Conservation (phyloP, 2,797 vertebrate species). For the Danionella dracula region DNA sequence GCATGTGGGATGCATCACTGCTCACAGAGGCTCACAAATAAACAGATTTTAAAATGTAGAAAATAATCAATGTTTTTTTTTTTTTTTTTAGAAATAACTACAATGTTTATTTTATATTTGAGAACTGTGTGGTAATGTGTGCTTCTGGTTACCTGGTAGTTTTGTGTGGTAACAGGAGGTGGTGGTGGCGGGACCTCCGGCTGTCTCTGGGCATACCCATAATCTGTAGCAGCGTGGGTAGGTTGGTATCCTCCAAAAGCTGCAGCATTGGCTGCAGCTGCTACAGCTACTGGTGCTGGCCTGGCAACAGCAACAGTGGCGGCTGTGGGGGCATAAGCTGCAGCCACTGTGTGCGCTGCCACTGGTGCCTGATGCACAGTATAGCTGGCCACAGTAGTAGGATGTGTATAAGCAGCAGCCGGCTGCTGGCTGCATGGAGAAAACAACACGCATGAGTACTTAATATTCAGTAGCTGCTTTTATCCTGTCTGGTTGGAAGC, state of each 20-base stretch:
- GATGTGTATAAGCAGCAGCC: slow-evolving; percentile 90
- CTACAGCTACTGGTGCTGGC: slow-evolving; percentile 86
- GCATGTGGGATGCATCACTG: too few species aligned
- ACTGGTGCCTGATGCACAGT: slow-evolving; percentile 96
- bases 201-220: slow-evolving; percentile 90
- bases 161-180: slow-evolving; percentile 92
- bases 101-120: too few species aligned
- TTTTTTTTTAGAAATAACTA: too few species aligned
- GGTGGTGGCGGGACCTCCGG: slow-evolving; percentile 93
- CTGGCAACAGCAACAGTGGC: slow-evolving; percentile 88
- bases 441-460: too few species aligned
- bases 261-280: slow-evolving; percentile 85
- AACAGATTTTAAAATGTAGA: too few species aligned
- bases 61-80: too few species aligned
- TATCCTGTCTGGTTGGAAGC: too few species aligned
- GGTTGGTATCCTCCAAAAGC: slow-evolving; percentile 92
- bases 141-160: slow-evolving; percentile 82
- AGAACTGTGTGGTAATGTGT: too few species aligned
- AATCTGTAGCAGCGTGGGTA: slow-evolving; percentile 85
- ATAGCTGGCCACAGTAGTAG: slow-evolving; percentile 97
- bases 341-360: slow-evolving; percentile 90
- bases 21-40: too few species aligned
- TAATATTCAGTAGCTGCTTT: too few species aligned
- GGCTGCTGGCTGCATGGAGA: slow-evolving; percentile 84
- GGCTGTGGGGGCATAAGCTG: slow-evolving; percentile 89